phyloP scores from a whole-genome alignment of 2,797 vertebrate genomes.

The Heteromormyrus szaboi region DNA sequence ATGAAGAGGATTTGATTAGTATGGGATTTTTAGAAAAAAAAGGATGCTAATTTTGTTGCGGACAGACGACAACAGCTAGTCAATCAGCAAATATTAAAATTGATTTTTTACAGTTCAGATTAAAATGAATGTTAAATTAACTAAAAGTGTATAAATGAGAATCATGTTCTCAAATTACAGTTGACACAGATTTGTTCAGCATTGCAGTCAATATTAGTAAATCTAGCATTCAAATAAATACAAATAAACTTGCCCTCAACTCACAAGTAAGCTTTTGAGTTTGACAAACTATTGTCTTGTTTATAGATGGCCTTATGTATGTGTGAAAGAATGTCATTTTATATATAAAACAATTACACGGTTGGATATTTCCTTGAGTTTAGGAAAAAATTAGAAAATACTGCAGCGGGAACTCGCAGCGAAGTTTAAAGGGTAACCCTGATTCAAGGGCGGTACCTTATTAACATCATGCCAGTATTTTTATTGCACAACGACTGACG shows the following conservation, averaged over 20 bases:
- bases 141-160: neutral
- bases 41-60: conserved; percentile 24
- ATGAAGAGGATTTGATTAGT: conserved; percentile 26
- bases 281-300: neutral
- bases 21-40: conserved; percentile 16
- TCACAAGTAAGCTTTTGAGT: neutral
- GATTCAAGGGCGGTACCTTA: neutral
- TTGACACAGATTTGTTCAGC: neutral
- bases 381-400: neutral
- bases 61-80: conserved; percentile 15
- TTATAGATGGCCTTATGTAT: neutral
- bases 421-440: neutral
- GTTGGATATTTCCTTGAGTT: neutral
- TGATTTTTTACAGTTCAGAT: neutral
- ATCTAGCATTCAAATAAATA: neutral
- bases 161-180: neutral
- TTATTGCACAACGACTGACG: neutral
- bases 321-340: neutral
- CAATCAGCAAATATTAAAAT: neutral
- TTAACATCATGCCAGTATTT: neutral
- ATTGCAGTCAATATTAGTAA: neutral
- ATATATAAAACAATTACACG: neutral
- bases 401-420: neutral
- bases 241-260: neutral
- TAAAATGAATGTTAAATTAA: neutral